Evolutionary conservation across 2,113 vertebrate genomes (phyloP), one percentile per base, ranked within the genome.

Genomic region (Bubo blakistoni): DNA sequence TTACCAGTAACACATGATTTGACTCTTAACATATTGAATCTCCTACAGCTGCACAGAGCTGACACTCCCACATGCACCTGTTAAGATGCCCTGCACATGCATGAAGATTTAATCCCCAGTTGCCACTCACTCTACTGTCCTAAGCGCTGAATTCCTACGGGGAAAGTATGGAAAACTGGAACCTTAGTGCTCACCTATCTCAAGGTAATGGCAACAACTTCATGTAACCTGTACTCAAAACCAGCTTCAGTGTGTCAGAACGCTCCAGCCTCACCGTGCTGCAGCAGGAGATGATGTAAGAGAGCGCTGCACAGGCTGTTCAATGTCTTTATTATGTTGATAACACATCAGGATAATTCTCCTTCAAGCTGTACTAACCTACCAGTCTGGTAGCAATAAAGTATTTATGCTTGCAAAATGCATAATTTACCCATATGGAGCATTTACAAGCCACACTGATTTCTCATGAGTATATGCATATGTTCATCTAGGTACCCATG

Each of bases 401-500:
- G 70, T 82, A 79, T 94, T 93, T 82, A 91, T 62, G 81, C 84
- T 86, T 82, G 76, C 61, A 91, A 88, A 82, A 86, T 38, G 76
- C 88, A 80, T 89, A 49, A 82, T 86, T 93, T 57, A 69, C 61
- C 85, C 76, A 36, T 61, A 66, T 3, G 51, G 84, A 79, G 29
- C 91, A 52, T 71, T 89, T 86, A 46, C 46, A 88, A 83, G 81
- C 62, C 57, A 34, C 36, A 5, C 22, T 95, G 91, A 91, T 96
- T 91, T 89, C 91, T 88, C 91, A 62, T 10, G 91, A 71, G 76
- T 57, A 74, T 78, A 82, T 38, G 76, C 71, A 29, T 54, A 51
- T 42, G 65, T 70, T 92, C 63, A 55, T 38, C 61, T 19, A 88
- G 83, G 83, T 73, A 59, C 55, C 77, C 62, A 13, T 42, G 84